Percentiles rank a stretch among this genome's conserved stretches.
Evolutionary conservation across 2,888 invertebrate genomes (phyloP).

Genomic region (Caenorhabditis sp.): DNA sequence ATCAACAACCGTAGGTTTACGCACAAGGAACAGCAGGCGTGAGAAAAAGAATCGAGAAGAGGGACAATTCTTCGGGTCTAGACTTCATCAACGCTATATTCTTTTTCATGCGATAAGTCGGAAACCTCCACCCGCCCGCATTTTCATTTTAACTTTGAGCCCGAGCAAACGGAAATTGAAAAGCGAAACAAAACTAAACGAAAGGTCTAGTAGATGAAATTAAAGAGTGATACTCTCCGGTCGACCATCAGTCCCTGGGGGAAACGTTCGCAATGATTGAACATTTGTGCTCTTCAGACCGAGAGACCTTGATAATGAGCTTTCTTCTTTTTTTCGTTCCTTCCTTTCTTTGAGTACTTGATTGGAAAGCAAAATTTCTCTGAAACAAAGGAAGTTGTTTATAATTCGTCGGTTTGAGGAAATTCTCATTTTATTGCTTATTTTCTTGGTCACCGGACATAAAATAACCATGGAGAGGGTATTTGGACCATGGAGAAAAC

Average conservation of each 20-base stretch:
- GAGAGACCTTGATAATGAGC: slow-evolving; percentile 21
- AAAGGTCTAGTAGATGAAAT: slow-evolving; percentile 15
- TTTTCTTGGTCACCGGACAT: slow-evolving; percentile 22
- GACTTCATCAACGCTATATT: slow-evolving; percentile 11
- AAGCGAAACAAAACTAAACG: slow-evolving; percentile 2
- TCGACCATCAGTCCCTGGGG: slow-evolving; percentile 19
- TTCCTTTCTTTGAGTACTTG: not conserved
- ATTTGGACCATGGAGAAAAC: slow-evolving; percentile 30
- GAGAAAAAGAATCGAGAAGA: slow-evolving; percentile 27
- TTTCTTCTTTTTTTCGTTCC: not conserved
- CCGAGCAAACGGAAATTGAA: slow-evolving; percentile 33
- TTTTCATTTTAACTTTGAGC: not conserved
- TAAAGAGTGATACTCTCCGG: slow-evolving; percentile 24
- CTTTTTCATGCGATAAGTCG: not conserved
- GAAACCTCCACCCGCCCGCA: not conserved
- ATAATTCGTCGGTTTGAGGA: not conserved
- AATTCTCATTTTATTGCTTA: slow-evolving; percentile 18
- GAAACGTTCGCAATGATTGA: slow-evolving; percentile 41
- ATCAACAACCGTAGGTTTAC: slow-evolving; percentile 51
- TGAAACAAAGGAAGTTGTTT: not conserved
- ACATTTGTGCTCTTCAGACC: slow-evolving; percentile 22
- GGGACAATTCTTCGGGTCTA: slow-evolving; percentile 6
- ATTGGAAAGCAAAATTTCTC: not conserved
- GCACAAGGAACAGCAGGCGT: slow-evolving; percentile 28
- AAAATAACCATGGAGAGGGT: slow-evolving; percentile 40